Base-by-base conservation (phyloP, 2,888 invertebrate genomes). In the Rhynchonema sp. region DNA sequence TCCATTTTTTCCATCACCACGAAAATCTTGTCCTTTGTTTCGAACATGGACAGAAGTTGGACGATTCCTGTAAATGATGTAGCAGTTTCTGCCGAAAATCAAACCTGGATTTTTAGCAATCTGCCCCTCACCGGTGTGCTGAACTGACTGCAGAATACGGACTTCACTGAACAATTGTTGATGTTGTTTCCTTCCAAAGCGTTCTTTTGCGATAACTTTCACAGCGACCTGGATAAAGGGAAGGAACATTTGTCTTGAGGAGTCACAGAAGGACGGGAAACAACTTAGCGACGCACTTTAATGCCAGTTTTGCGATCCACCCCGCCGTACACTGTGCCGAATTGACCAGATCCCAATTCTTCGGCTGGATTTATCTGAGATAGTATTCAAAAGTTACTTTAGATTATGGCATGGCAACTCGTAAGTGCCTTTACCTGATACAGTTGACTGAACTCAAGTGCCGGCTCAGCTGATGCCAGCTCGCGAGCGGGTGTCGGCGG, bases 1-100 rank as follows among this genome's bases (percentile, higher is more conserved):
- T 87, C 86, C 62, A 98, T 79, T 76, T 98, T 96, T 78, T 98
- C 98, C 96, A 98, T 98, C 1, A 98, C 92, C 27, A 98, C 96
- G 78, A 94, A 98, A 72, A 98, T 96, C 68, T 92, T 73, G 75
- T 96, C 94, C 0, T 88, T 85, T 0, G 92, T 96, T 78, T 98
- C 96, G 77, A 96, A 98, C 96, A 98, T 98, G 56, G 90, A 79
- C 76, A 98, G 96, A 64, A 98, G 78, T 79, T 90, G 64, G 0
- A 96, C 92, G 22, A 78, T 77, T 49, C 78, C 78, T 1, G 74
- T 38, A 13, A 38, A 38, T 38, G 38, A 38, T 38, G 6, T 13
- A 6, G 9, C 38, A 38, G 38, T 38, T 38, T 38, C 38, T n/a
- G n/a, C n/a, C n/a, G n/a, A n/a, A n/a, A n/a, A n/a, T n/a, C n/a